phyloP scores from a whole-genome alignment of 2,797 vertebrate genomes.

The Botia almorhae region DNA sequence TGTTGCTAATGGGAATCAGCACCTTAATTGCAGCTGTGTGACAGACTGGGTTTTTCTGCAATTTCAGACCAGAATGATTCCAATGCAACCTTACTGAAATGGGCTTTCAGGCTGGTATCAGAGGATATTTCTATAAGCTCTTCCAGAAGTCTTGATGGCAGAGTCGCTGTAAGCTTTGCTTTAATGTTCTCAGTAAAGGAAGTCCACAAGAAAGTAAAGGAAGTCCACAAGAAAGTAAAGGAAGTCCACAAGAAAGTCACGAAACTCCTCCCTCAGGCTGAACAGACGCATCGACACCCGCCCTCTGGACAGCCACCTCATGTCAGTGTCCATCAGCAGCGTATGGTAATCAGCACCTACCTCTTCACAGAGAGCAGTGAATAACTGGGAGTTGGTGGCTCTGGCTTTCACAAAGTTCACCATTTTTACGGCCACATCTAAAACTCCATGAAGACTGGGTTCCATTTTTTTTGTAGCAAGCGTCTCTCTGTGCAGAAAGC shows the following conservation, averaged over 20 bases:
- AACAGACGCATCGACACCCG: background rate
- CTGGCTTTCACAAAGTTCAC: conserved; percentile 11
- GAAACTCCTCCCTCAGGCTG: conserved; percentile 1
- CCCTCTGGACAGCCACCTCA: conserved; percentile 17
- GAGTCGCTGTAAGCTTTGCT: background rate
- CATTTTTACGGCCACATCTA: background rate
- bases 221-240: too few relatives aligned
- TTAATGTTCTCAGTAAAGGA: background rate
- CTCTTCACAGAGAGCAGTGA: conserved; percentile 2
- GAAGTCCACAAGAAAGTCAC: background rate
- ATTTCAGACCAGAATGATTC: conserved; percentile 14
- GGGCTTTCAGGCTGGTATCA: too few relatives aligned
- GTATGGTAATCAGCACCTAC: background rate
- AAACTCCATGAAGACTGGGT: conserved; percentile 13
- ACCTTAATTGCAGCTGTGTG: background rate
- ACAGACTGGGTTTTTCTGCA: background rate
- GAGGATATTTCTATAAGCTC: background rate
- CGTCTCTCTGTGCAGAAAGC: conserved; percentile 8
- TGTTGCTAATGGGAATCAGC: conserved; percentile 13
- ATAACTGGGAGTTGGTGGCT: background rate
- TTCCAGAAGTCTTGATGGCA: conserved; percentile 13
- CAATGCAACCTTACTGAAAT: too few relatives aligned
- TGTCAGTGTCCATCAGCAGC: background rate
- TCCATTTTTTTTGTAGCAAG: conserved; percentile 14
- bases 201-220: background rate